phyloP scores from a whole-genome alignment of 2,113 vertebrate species.

The Psittacula cyanocephala region DNA sequence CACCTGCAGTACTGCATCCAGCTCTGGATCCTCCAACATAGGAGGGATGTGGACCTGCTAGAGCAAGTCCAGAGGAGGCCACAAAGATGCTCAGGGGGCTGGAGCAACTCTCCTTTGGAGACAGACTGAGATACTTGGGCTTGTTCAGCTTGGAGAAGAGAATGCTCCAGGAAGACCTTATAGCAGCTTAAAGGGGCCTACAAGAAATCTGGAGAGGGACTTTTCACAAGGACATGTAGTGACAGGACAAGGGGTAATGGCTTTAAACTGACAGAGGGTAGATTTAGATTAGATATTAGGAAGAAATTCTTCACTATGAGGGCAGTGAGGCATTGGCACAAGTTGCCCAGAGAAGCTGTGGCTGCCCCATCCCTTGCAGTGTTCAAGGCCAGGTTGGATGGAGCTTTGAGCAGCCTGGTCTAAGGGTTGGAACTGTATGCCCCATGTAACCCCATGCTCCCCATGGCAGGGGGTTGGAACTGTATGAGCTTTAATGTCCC shows the following conservation, averaged over 20 bases:
- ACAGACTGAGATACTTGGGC: not conserved
- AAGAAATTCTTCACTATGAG: not conserved
- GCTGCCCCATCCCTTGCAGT: not conserved
- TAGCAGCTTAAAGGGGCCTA: not conserved
- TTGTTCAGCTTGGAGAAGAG: not conserved
- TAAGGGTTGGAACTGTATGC: not conserved
- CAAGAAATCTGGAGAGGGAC: not conserved
- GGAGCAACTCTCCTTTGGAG: not conserved
- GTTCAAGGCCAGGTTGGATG: not conserved
- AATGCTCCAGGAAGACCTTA: not conserved
- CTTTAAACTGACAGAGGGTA: not conserved
- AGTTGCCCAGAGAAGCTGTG: not conserved
- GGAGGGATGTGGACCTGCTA: not conserved
- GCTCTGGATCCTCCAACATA: not conserved
- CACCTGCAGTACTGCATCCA: not conserved
- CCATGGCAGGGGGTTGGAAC: not conserved
- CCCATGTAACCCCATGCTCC: no score
- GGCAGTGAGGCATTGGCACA: not conserved
- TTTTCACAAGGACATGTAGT: not conserved
- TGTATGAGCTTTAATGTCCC: not conserved
- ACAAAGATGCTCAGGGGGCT: not conserved
- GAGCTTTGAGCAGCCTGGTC: not conserved
- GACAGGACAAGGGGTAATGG: not conserved
- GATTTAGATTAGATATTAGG: not conserved
- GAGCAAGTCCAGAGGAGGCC: not conserved